These are phyloP conservation scores for Drosophila testacea DNA, from an alignment of 2,888 invertebrate genomes.

Conservation along the genomic window DNA sequence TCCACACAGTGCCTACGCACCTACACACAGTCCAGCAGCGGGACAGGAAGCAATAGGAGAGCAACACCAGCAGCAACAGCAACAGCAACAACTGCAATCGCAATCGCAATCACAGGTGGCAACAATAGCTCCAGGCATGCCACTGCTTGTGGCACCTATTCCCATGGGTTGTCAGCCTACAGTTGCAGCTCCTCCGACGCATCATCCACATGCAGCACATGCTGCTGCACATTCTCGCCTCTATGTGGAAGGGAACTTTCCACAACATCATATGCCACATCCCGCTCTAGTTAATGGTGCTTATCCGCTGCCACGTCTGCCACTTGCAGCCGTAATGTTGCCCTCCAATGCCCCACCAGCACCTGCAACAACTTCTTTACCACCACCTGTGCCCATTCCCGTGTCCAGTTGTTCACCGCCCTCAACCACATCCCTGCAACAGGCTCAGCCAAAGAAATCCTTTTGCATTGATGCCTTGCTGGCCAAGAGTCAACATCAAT, in stretches of 20 bases:
- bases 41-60: constrained; percentile 25
- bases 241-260: constrained; percentile 61
- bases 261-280: constrained; percentile 72
- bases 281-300: constrained; percentile 58
- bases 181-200: constrained; percentile 44
- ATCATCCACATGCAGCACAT: constrained; percentile 30
- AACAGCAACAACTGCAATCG: constrained; percentile 18
- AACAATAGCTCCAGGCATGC: constrained; percentile 44
- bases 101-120: constrained; percentile 25
- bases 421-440: constrained; percentile 43
- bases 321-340: constrained; percentile 69
- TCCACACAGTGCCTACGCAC: constrained; percentile 75
- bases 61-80: constrained; percentile 40
- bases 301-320: constrained; percentile 78
- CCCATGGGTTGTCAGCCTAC: constrained; percentile 46
- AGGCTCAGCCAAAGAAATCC: constrained; percentile 88
- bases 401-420: constrained; percentile 53
- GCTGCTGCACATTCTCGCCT: constrained; percentile 47
- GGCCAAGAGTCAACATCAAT: constrained; percentile 87
- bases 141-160: constrained; percentile 73
- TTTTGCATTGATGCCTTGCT: constrained; percentile 96
- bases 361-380: constrained; percentile 1
- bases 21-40: constrained; percentile 71
- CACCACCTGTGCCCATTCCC: constrained; percentile 36
- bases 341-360: constrained; percentile 50